A percentile compares a stretch with the other conserved stretches of the same genome.
Evolutionary conservation across 2,113 vertebrate genomes (phyloP).

Genomic region (Odocoileus virginianus): DNA sequence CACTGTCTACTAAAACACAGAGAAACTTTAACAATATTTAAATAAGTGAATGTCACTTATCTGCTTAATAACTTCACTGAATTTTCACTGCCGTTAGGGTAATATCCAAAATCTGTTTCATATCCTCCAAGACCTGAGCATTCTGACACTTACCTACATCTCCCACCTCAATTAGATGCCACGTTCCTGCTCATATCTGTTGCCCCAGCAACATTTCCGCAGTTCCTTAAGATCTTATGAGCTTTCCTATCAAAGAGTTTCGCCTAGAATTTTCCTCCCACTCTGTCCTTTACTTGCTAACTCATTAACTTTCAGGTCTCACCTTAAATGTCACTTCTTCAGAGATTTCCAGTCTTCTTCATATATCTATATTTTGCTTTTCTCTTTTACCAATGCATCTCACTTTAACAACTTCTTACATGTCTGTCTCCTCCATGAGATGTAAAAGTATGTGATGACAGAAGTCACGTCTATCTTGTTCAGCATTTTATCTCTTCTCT

Average conservation of each 20-base stretch:
- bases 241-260: not conserved
- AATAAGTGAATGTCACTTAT: not conserved
- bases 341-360: not conserved
- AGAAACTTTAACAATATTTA: constrained; percentile 18
- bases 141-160: not conserved
- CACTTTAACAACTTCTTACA: not conserved
- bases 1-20: not conserved
- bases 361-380: not conserved
- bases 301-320: not conserved
- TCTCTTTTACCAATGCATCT: not conserved
- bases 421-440: not conserved
- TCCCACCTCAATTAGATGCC: not conserved
- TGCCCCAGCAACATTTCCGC: not conserved
- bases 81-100: not conserved
- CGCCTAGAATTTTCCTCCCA: not conserved
- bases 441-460: not conserved
- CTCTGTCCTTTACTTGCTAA: not conserved
- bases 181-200: rapidly evolving
- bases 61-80: not conserved
- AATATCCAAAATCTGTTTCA: not conserved
- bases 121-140: not conserved
- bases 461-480: not conserved
- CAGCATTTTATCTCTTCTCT: not conserved
- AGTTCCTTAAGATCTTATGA: not conserved
- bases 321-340: not conserved